A percentile compares a stretch with the other conserved stretches of the same genome.
phyloP scores from a whole-genome alignment of 2,888 invertebrate genomes.

The Himalopsyche kuldschensis region DNA sequence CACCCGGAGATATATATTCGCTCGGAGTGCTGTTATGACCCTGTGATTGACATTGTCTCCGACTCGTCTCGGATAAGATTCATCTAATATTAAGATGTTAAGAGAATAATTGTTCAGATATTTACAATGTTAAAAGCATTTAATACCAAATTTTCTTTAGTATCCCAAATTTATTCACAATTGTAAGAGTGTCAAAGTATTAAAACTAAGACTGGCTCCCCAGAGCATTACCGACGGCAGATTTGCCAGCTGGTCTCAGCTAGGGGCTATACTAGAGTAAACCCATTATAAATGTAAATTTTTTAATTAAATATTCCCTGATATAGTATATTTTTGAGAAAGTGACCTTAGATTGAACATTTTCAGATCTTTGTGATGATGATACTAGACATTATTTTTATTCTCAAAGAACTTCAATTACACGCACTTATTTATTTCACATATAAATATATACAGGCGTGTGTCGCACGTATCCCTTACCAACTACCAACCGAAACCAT shows the following conservation, averaged over 20 bases:
- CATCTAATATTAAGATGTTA: conserved; percentile 20
- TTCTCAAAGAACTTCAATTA: neutral
- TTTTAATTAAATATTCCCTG: conserved; percentile 9
- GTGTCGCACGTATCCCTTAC: too few species aligned
- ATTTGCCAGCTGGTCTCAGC: conserved; percentile 4
- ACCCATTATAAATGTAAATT: conserved; percentile 4
- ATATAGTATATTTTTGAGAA: conserved; percentile 24
- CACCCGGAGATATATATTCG: conserved; percentile 17
- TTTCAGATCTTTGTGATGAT: neutral
- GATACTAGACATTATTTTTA: neutral
- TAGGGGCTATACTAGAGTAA: conserved; percentile 8
- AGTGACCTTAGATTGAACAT: conserved; percentile 22
- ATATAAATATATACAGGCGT: too few species aligned
- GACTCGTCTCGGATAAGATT: conserved; percentile 12
- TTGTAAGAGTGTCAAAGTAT: conserved; percentile 36
- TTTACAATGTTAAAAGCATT: conserved; percentile 27
- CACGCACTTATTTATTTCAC: neutral
- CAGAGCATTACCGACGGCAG: conserved; percentile 20
- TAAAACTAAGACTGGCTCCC: conserved; percentile 34
- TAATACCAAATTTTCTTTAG: conserved; percentile 26
- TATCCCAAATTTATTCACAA: conserved; percentile 20
- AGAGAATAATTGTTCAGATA: conserved; percentile 17
- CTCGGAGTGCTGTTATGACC: conserved; percentile 32
- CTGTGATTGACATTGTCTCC: conserved; percentile 31
- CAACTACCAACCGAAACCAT: too few species aligned